Percentiles rank a stretch among this genome's conserved stretches.
These are phyloP conservation scores for Cetonia aurata DNA, from an alignment of 2,888 invertebrate species.

Conservation along the genomic window DNA sequence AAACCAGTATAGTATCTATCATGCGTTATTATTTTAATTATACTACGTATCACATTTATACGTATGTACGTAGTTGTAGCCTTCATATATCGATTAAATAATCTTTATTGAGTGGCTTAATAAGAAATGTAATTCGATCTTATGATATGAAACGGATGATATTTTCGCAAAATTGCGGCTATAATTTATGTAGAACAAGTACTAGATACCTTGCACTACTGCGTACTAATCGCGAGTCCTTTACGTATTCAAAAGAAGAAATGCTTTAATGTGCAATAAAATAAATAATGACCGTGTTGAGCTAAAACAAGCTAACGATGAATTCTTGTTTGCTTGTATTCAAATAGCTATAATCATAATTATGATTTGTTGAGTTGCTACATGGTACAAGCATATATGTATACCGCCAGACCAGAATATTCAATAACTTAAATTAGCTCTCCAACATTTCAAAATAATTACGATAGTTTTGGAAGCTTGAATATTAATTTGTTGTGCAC, in stretches of 20 bases:
- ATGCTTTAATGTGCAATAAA: conserved; percentile 23
- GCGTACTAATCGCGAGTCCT: neutral
- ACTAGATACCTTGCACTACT: neutral
- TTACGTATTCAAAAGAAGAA: conserved; percentile 14
- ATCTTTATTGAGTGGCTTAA: conserved; percentile 4
- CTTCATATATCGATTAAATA: neutral
- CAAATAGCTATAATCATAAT: conserved; percentile 26
- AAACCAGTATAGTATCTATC: too few species aligned
- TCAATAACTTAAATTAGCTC: neutral
- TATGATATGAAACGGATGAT: neutral
- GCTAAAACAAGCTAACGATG: conserved; percentile 17
- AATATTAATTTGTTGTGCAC: too few species aligned
- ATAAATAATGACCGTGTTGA: conserved; percentile 28
- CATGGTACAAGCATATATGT: too few species aligned
- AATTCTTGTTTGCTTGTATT: conserved; percentile 14
- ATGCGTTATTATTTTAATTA: neutral
- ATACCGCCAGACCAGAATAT: too few species aligned
- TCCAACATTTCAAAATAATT: conserved; percentile 1
- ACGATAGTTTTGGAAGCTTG: too few species aligned
- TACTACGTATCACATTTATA: neutral
- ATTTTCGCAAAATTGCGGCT: conserved; percentile 1
- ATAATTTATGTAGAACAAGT: conserved; percentile 11
- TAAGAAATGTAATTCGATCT: neutral
- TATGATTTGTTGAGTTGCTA: conserved; percentile 6
- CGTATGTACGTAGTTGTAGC: neutral